Evolutionary conservation across 2,888 invertebrate genomes (phyloP).

Genomic region (Trichopoda pennipes): DNA sequence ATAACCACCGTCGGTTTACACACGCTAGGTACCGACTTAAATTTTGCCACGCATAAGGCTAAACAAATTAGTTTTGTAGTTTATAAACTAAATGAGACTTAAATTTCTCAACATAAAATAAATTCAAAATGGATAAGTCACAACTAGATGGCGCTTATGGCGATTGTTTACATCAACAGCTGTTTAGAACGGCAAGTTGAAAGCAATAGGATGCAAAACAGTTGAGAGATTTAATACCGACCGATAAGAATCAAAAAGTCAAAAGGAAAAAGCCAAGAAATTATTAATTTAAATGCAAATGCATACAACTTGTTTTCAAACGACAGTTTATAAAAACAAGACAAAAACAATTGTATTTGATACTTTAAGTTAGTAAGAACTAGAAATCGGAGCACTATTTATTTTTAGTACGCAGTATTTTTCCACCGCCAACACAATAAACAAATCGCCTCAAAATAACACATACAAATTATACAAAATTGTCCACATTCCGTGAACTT

Average conservation of each 20-base stretch:
- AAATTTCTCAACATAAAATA: too few relatives aligned
- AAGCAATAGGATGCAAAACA: constrained; percentile 33
- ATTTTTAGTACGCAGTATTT: background rate
- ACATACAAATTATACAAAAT: background rate
- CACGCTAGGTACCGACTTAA: too few relatives aligned
- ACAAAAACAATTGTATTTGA: constrained; percentile 24
- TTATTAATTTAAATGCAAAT: constrained; percentile 53
- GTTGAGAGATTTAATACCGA: constrained; percentile 13
- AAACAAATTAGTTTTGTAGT: too few relatives aligned
- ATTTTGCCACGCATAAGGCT: too few relatives aligned
- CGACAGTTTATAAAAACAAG: constrained; percentile 6
- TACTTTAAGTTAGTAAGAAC: constrained; percentile 37
- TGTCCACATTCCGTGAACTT: constrained; percentile 27
- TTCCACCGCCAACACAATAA: constrained; percentile 8
- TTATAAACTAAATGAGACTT: background rate
- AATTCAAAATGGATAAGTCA: background rate
- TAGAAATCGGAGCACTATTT: background rate
- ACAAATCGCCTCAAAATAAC: constrained; percentile 14
- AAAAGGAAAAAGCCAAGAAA: constrained; percentile 16
- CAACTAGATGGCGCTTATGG: background rate
- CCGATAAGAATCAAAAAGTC: constrained; percentile 37
- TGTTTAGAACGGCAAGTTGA: background rate
- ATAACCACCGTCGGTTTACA: too few relatives aligned
- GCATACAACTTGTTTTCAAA: constrained; percentile 45
- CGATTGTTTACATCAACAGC: constrained; percentile 20